Percentiles rank a stretch among this genome's conserved stretches.
Evolutionary conservation across 2,888 invertebrate species (phyloP).

Genomic region (Mechanitis messenoides): DNA sequence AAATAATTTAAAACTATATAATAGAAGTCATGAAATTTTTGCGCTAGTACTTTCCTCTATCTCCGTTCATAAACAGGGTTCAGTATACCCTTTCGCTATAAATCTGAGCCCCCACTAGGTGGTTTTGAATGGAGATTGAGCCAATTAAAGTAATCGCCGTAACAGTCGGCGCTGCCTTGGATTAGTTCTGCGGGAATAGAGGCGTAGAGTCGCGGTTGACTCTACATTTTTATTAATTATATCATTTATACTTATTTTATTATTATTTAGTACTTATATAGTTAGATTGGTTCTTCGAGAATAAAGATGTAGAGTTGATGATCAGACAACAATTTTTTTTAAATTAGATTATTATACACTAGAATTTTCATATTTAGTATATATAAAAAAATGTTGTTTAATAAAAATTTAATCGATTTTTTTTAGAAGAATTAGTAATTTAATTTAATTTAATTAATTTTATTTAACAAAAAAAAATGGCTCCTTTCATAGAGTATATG

Average conservation of each 20-base stretch:
- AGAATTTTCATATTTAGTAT: no score
- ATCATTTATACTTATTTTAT: neutral
- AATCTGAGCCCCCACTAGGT: conserved; percentile 69
- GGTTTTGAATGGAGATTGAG: conserved; percentile 80
- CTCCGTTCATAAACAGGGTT: conserved; percentile 76
- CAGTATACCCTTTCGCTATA: conserved; percentile 73
- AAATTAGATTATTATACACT: no score
- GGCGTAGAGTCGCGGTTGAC: conserved; percentile 40
- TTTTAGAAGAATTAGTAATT: no score
- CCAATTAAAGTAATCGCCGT: conserved; percentile 84
- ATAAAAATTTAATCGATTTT: no score
- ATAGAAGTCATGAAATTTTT: conserved; percentile 17
- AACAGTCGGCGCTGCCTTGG: conserved; percentile 82
- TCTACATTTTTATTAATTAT: conserved; percentile 9
- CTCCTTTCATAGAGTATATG: neutral
- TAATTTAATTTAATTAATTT: neutral
- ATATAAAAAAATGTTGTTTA: no score
- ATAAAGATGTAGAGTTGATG: no score
- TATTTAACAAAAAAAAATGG: neutral
- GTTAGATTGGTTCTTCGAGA: no score
- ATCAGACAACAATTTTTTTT: no score
- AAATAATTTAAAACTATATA: conserved; percentile 1
- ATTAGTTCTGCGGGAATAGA: conserved; percentile 72
- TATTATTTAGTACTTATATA: no score
- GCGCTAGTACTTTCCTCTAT: conserved; percentile 59